Evolutionary conservation across 2,888 invertebrate genomes (phyloP), one percentile per base, ranked within the genome.

Genomic region (Gerris lacustris): DNA sequence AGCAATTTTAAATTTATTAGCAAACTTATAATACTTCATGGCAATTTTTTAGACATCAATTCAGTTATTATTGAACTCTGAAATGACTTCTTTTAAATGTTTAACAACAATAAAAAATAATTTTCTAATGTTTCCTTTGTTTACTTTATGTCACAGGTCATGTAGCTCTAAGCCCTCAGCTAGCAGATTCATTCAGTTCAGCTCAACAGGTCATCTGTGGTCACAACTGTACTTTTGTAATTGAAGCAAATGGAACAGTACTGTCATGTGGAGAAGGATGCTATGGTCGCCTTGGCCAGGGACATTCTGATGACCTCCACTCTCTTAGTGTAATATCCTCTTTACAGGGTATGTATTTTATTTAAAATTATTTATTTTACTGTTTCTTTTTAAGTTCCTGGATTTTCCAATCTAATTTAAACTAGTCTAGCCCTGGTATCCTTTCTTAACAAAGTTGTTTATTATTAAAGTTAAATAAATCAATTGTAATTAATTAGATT

Each of bases 251-350:
- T 78, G 87, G 87, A 4, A 84, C 84, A 0, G 85, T 87, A 44
- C 78, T 86, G 76, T 86, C 86, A 5, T 86, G 86, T 79, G 87
- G 87, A 1, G 86, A 87, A 77, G 87, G 87, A 0, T 86, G 85
- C 74, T 87, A 87, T 77, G 87, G 87, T 1, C 79, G 87, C 1
- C 80, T 87, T 45, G 86, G 86, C 2, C 86, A 84, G 78, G 86
- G 86, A 18, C 86, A 86, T 79, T 85, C 86, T 1, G 86, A 87
- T 77, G 86, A 86, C 79, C 80, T 86, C 63, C 84, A 84, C 74
- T 81, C 84, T 6, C 81, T 85, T 44, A 85, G 84, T 69, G 81
- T 85, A 18, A 84, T 87, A 68, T 84, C 86, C 5, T 82, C 84
- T 66, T 78, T 87, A 69, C 86, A 86, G 81, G 83, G 79, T 77